Base-by-base conservation (phyloP, 2,113 vertebrate genomes). In the Mionectes macconnelli region DNA sequence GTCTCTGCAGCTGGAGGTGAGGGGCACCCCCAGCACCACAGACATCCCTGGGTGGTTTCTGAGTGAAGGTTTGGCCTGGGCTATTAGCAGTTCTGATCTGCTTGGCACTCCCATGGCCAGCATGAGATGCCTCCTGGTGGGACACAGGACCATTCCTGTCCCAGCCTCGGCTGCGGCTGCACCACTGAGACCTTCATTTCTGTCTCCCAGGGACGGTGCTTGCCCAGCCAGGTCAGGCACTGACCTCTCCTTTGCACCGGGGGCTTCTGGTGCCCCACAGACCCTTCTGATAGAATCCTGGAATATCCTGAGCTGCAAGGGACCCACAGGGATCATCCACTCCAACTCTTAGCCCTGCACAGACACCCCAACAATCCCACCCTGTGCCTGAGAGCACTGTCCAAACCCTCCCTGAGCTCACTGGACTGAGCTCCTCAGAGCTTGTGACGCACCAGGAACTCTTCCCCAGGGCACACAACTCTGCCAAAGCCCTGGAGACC, bases 341-440 rank as follows among this genome's bases (percentile, higher is more conserved):
- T 27, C 45, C 45, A 35, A 27, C 45, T 16, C 66, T n/a, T 14
- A 17, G 12, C 44, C 66, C 45, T 35, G 33, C 66, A 25, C 33
- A 27, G 55, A 35, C 66, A 50, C 31, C 42, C 42, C 50, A 42
- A 8, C 8, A 40, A 35, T 4, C 66, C n/a, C 85, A 49, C 17
- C 42, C 42, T 2, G 14, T 3, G 4, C 67, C 57, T 27, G 19
- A 1, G 24, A 24, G 74, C 4, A 0, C 0, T 30, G 16, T 9
- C 49, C 66, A 11, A 63, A 8, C 15, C 0, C 49, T 40, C 56
- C 85, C 16, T 0, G 22, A 14, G 8, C 75, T 59, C 67, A 11
- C 42, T 4, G 30, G 14, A 3, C 24, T 14, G 72, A 55, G 84
- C 60, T 14, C n/a, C n/a, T 33, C 17, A 15, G 57, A 67, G 37